These are phyloP conservation scores for Apostichopus californicus DNA, from an alignment of 35 echinoderm and acorn worm genomes.

Conservation along the genomic window DNA sequence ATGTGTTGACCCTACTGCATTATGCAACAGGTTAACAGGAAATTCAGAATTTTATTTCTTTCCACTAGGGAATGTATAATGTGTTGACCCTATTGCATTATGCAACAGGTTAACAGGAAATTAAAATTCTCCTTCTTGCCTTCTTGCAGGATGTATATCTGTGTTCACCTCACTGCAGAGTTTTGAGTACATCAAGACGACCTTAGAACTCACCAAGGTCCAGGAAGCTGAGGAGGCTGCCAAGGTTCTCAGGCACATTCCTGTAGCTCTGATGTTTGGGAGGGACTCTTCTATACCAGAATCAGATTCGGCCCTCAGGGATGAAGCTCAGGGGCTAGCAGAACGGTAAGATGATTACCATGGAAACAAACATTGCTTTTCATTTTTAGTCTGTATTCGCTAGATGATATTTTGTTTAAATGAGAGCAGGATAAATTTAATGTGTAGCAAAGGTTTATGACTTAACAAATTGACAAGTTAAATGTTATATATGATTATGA, in stretches of 20 bases:
- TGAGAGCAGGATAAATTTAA: too few relatives aligned
- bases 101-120: too few relatives aligned
- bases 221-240: neutral
- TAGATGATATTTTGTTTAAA: too few relatives aligned
- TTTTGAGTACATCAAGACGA: slow-evolving; percentile 70
- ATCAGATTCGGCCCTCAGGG: slow-evolving; percentile 66
- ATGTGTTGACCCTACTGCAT: too few relatives aligned
- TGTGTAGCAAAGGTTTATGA: too few relatives aligned
- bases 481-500: too few relatives aligned
- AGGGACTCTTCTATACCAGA: slow-evolving; percentile 73
- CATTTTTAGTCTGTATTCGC: neutral
- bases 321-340: slow-evolving; percentile 43
- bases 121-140: neutral
- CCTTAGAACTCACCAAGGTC: slow-evolving; percentile 63
- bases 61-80: too few relatives aligned
- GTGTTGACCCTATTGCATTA: too few relatives aligned
- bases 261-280: slow-evolving; percentile 80
- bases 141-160: slow-evolving; percentile 74
- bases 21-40: too few relatives aligned
- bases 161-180: slow-evolving; percentile 73
- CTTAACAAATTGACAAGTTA: too few relatives aligned
- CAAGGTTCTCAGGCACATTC: slow-evolving; percentile 59
- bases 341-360: slow-evolving; percentile 46
- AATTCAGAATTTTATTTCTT: too few relatives aligned
- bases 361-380: neutral